phyloP scores from a whole-genome alignment of 37 sponge, comb jelly and placozoan species.

The Corticium candelabrum region DNA sequence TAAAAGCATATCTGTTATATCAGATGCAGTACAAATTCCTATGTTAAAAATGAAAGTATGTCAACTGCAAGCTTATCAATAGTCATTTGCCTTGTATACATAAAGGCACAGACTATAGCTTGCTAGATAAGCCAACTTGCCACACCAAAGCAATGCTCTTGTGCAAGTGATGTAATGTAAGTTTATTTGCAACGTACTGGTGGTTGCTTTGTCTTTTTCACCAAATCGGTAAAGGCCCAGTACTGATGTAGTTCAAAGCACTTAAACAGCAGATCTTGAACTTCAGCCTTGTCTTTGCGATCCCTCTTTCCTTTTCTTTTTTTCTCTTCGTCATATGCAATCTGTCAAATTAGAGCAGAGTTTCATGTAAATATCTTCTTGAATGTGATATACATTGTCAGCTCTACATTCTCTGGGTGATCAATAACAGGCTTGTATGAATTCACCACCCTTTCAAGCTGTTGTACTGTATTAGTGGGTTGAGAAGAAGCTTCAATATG shows the following conservation, averaged over 20 bases:
- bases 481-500: slow-evolving; percentile 55
- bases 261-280: slow-evolving; percentile 72
- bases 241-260: slow-evolving; percentile 83
- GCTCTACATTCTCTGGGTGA: slow-evolving; percentile 34
- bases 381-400: neutral
- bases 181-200: slow-evolving; percentile 32
- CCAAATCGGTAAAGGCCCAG: slow-evolving; percentile 77
- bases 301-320: slow-evolving; percentile 69
- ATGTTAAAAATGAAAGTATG: too few species aligned
- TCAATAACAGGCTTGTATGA: slow-evolving; percentile 25
- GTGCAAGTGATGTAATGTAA: too few species aligned
- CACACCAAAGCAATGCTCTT: too few species aligned
- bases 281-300: slow-evolving; percentile 52
- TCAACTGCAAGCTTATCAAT: too few species aligned
- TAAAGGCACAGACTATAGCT: too few species aligned
- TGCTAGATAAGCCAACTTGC: too few species aligned
- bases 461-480: slow-evolving; percentile 40
- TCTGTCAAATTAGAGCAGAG: slow-evolving; percentile 8
- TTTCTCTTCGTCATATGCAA: slow-evolving; percentile 35
- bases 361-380: neutral
- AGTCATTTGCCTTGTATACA: too few species aligned
- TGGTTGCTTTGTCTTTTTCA: slow-evolving; percentile 82
- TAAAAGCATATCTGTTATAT: too few species aligned
- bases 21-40: too few species aligned
- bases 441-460: slow-evolving; percentile 23